Percentiles rank a stretch among this genome's conserved stretches.
These are phyloP conservation scores for Melanotaenia nigrans DNA, from an alignment of 2,797 vertebrate species.

Conservation along the genomic window DNA sequence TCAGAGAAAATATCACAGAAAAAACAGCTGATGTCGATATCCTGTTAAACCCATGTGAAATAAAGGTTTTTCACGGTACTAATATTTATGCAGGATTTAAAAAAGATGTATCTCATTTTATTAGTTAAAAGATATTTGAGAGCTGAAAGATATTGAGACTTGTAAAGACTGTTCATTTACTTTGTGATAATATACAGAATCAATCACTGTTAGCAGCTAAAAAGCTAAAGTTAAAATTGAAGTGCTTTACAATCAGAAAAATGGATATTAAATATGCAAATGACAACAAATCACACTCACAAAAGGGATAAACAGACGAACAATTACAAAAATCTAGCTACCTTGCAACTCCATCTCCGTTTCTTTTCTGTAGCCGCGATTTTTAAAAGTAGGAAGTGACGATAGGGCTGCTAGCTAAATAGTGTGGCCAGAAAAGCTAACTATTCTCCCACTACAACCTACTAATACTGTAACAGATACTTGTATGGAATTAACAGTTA, in stretches of 20 bases:
- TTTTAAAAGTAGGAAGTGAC: constrained; percentile 74
- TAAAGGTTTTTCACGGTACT: too few relatives aligned
- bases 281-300: neutral
- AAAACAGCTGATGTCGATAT: too few relatives aligned
- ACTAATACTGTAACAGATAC: rapidly evolving
- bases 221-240: neutral
- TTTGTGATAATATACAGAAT: too few relatives aligned
- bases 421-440: constrained; percentile 10
- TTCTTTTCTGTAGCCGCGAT: constrained; percentile 45
- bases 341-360: constrained; percentile 69
- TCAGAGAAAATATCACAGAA: too few relatives aligned
- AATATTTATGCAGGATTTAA: too few relatives aligned
- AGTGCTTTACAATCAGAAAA: neutral
- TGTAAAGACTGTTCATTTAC: too few relatives aligned
- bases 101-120: too few relatives aligned
- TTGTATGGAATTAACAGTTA: rapidly evolving
- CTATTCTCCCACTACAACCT: neutral
- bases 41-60: too few relatives aligned
- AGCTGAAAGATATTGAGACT: too few relatives aligned
- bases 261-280: neutral
- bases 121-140: too few relatives aligned
- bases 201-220: neutral
- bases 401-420: constrained; percentile 26
- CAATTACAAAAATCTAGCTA: neutral
- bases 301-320: rapidly evolving